phyloP scores from a whole-genome alignment of 2,113 vertebrate genomes.

The Psephotus haematonotus region DNA sequence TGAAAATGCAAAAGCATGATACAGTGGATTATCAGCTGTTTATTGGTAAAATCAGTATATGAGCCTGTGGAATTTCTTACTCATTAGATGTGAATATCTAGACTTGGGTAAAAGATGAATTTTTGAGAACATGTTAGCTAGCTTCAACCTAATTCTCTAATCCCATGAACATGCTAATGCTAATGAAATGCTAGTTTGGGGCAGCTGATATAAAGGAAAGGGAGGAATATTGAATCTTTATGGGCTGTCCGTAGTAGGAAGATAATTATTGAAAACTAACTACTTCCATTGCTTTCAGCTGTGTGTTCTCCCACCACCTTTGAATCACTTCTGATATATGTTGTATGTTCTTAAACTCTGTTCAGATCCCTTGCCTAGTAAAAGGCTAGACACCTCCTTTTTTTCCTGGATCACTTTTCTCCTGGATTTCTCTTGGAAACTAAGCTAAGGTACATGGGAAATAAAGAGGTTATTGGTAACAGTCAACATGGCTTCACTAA shows the following conservation, averaged over 20 bases:
- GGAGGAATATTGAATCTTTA: neutral
- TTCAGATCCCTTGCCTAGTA: neutral
- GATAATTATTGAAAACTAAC: neutral
- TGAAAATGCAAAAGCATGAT: neutral
- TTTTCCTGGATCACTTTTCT: neutral
- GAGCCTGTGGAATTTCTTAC: neutral
- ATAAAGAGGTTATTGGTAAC: neutral
- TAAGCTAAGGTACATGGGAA: neutral
- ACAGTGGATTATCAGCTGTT: neutral
- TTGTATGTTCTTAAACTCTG: neutral
- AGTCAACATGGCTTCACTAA: neutral
- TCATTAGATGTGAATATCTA: neutral
- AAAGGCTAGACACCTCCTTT: neutral
- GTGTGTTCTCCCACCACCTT: neutral
- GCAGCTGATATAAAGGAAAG: neutral
- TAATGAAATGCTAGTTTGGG: neutral
- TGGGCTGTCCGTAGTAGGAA: neutral
- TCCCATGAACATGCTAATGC: neutral
- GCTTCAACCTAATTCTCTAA: neutral
- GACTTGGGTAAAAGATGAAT: neutral
- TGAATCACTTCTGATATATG: neutral
- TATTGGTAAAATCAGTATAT: neutral
- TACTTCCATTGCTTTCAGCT: neutral
- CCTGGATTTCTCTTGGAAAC: neutral
- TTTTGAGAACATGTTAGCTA: neutral